Evolutionary conservation across 2,888 invertebrate species (phyloP), one percentile per base, ranked within the genome.

Genomic region (Philonicus albiceps): DNA sequence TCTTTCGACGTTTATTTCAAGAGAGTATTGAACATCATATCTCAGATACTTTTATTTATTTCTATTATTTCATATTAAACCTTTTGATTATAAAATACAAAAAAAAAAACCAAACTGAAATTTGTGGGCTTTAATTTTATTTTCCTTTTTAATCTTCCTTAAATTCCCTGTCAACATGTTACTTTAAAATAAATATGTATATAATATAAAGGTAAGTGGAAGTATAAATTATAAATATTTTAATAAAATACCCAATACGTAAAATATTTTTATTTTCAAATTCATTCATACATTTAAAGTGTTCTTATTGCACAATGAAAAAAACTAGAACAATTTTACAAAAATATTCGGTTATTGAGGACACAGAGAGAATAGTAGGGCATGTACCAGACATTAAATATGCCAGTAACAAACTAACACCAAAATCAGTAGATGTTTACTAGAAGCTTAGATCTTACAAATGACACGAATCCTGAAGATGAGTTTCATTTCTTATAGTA

Each of bases 231-330:
- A 40, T 16, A 5, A 49, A 43, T 16, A 43, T 43, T 43, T 43
- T 43, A 43, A 53, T 53, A n/a, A 64, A 64, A 64, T 11, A 11
- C 11, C 3, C 11, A 19, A 64, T 84, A 73, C 84, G 84, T 43
- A 84, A 84, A 84, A 84, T 84, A 84, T 34, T 84, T 84, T 73
- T 73, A 84, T 84, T 84, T 43, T 84, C 84, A 43, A 40, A 8
- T 84, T 84, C 73, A 73, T 84, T 83, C 84, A 84, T 84, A 84
- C 73, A 84, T 73, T 30, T 30, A 27, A 40, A 72, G 43, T 84
- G 64, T 84, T 73, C 19, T 72, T 73, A 84, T 84, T 84, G 73
- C 84, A 84, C 84, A 84, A 73, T 84, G 37, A 64, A 22, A 73
- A 81, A 83, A 73, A 84, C 30, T 73, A 73, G 72, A 84, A 84